Base-by-base conservation (phyloP, 2,888 invertebrate genomes). In the Dorcus parallelipipedus region DNA sequence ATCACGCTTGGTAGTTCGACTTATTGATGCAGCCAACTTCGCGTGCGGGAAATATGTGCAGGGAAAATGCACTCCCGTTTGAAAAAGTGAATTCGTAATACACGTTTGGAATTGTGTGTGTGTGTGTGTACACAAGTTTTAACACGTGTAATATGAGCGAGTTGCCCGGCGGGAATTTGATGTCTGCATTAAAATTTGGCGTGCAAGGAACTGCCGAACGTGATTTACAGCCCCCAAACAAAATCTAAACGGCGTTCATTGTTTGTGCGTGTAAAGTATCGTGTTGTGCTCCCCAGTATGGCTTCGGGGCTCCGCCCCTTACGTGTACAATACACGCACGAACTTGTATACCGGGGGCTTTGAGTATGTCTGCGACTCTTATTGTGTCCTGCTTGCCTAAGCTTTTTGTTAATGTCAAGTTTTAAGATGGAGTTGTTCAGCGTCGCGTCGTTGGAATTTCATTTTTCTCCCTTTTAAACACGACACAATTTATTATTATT, bases 1-100 rank as follows among this genome's bases (percentile, higher is more conserved):
- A 42, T 59, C 59, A 59, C 59, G 58, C 56, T 58, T 56, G 42
- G 49, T 43, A 43, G 45, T 45, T 57, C 54, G 39, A 58, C 58
- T 58, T 58, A 58, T 58, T 58, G 58, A 56, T 58, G 50, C 50
- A 51, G 41, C 51, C 20, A 38, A 23, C 40, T 23, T 10, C 10
- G 20, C 23, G 51, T 51, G 20, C 38, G 14, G 20, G 41, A 14
- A 41, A 41, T n/a, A 41, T 14, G 23, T 9, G 14, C 45, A 20
- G 9, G n/a, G 17, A 17, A 45, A 45, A 9, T 45, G 9, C 23
- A 8, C 8, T 43, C 9, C 10, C 4, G 23, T 45, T 20, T 45
- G 26, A 33, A 33, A 26, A 26, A 26, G 5, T 4, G 5, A 26
- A 1, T 26, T 14, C 14, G 26, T 26, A 26, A 33, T 33, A 33